A percentile compares a stretch with the other conserved stretches of the same genome.
These are phyloP conservation scores for Chloropsis cyanopogon DNA, from an alignment of 2,113 vertebrate species.

Conservation along the genomic window DNA sequence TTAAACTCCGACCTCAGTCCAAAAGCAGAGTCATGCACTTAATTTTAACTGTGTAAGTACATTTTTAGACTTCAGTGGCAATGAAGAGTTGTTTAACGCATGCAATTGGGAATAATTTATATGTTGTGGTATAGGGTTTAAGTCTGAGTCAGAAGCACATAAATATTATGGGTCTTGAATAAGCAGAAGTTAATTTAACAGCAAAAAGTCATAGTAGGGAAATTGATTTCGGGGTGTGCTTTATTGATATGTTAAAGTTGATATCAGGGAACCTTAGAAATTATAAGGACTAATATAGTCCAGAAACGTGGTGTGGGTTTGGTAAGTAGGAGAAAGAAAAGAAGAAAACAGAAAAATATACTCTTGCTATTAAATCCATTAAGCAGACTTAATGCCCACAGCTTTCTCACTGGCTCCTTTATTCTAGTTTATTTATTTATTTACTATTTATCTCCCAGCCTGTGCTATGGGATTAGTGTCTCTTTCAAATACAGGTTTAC, in stretches of 20 bases:
- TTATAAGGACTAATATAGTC: neutral
- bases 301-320: neutral
- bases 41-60: neutral
- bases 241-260: neutral
- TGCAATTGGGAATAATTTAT: neutral
- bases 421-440: neutral
- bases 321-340: neutral
- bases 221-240: neutral
- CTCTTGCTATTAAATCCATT: accelerated
- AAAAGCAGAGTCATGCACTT: neutral
- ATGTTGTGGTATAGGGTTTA: neutral
- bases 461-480: neutral
- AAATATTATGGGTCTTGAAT: neutral
- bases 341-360: neutral
- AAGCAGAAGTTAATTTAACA: neutral
- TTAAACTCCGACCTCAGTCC: neutral
- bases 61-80: neutral
- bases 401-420: neutral
- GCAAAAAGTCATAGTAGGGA: neutral
- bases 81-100: neutral
- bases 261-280: neutral
- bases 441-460: neutral
- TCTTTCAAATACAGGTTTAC: neutral
- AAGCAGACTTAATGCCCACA: neutral
- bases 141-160: neutral